These are phyloP conservation scores for Agrenia bidenticulata DNA, from an alignment of 2,888 invertebrate genomes.

Conservation along the genomic window DNA sequence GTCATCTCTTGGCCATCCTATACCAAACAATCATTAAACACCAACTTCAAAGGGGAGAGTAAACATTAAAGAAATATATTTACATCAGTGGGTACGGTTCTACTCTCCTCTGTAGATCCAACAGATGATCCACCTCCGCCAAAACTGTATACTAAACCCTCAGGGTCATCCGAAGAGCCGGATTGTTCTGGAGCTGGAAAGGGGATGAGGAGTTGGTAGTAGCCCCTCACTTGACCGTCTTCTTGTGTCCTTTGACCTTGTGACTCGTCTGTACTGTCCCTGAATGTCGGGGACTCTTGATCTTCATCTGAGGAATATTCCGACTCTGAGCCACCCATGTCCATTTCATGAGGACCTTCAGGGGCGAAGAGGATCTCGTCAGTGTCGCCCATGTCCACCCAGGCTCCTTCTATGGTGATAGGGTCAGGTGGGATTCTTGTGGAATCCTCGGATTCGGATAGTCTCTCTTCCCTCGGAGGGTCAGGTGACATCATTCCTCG, in stretches of 20 bases:
- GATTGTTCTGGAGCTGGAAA: constrained; percentile 20
- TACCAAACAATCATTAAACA: too few relatives aligned
- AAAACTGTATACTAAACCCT: too few relatives aligned
- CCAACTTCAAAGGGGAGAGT: too few relatives aligned
- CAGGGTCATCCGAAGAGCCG: too few relatives aligned
- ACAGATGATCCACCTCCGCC: too few relatives aligned
- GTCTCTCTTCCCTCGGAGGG: constrained; percentile 38
- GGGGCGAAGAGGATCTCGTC: constrained; percentile 33
- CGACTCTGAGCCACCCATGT: constrained; percentile 29
- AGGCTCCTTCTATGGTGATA: not conserved
- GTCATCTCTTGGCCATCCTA: not conserved
- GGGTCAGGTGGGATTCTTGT: not conserved
- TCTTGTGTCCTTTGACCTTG: not conserved
- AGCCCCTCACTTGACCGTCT: constrained; percentile 21
- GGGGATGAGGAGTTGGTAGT: constrained; percentile 40
- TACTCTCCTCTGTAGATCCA: too few relatives aligned
- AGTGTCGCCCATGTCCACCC: constrained; percentile 30
- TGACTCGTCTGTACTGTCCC: not conserved
- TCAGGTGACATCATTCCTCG: constrained; percentile 45
- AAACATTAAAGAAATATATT: too few relatives aligned
- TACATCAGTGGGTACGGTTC: too few relatives aligned
- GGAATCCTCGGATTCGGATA: constrained; percentile 14
- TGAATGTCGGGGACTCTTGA: not conserved
- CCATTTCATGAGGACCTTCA: constrained; percentile 42
- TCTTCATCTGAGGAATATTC: constrained; percentile 29